phyloP scores from a whole-genome alignment of 2,888 invertebrate genomes.

The Meteorus cinctellus region DNA sequence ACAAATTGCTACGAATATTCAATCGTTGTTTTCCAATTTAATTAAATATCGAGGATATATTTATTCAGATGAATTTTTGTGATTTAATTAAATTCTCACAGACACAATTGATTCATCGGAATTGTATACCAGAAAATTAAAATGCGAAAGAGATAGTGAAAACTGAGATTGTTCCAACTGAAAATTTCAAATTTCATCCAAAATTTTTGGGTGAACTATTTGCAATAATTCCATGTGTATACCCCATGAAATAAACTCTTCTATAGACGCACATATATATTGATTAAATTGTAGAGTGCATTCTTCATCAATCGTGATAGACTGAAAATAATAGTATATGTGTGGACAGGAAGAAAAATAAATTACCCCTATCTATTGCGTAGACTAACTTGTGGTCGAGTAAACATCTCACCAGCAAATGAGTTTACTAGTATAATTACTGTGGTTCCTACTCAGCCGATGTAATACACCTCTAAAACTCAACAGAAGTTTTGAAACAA shows the following conservation, averaged over 20 bases:
- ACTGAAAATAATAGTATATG: neutral
- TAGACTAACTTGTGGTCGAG: slow-evolving; percentile 49
- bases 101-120: neutral
- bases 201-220: no score
- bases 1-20: no score
- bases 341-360: neutral
- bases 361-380: slow-evolving; percentile 30
- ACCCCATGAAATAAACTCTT: no score
- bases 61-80: neutral
- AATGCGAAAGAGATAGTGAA: neutral
- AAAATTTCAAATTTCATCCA: no score
- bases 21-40: neutral
- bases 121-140: neutral
- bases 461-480: slow-evolving; percentile 38
- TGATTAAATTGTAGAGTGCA: no score
- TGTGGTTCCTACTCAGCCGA: slow-evolving; percentile 37
- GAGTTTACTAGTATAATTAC: slow-evolving; percentile 49
- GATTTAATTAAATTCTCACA: neutral
- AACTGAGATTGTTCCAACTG: no score
- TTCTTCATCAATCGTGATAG: no score
- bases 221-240: no score
- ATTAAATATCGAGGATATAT: neutral
- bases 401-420: slow-evolving; percentile 49
- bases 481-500: slow-evolving; percentile 35
- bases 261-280: no score